A percentile compares a stretch with the other conserved stretches of the same genome.
Evolutionary conservation across 2,797 vertebrate species (phyloP).

Genomic region (Hirundo rustica): DNA sequence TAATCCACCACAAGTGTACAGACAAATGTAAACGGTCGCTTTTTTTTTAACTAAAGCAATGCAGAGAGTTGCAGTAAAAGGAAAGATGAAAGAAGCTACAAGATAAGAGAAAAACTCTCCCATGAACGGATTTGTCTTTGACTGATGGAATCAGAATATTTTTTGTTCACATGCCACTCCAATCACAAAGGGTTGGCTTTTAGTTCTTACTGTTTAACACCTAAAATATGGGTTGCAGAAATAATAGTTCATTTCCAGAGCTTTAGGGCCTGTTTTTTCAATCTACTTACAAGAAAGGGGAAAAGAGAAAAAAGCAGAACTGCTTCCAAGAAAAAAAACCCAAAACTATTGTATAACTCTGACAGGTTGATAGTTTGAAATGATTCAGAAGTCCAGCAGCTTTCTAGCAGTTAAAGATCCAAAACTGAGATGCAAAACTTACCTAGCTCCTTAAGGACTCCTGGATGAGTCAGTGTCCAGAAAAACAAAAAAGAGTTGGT

Average conservation of each 20-base stretch:
- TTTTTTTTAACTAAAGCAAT: not conserved
- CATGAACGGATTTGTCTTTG: conserved; percentile 4
- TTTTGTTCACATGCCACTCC: not conserved
- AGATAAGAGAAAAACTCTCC: not conserved
- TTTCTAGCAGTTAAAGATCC: not conserved
- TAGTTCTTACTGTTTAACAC: not conserved
- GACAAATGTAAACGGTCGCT: not conserved
- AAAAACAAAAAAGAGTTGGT: conserved; percentile 3
- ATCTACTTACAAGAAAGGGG: not conserved
- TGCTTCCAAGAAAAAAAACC: not conserved
- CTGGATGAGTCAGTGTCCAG: not conserved
- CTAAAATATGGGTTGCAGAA: not conserved
- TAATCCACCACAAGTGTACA: not conserved
- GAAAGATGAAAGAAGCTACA: conserved; percentile 22
- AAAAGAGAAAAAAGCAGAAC: not conserved
- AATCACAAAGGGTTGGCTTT: not conserved
- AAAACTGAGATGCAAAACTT: not conserved
- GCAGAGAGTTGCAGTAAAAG: not conserved
- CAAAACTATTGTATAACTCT: not conserved
- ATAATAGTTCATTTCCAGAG: not conserved
- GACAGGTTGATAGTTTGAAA: conserved; percentile 4
- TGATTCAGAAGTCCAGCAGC: not conserved
- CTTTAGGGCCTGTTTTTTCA: not conserved
- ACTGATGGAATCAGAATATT: not conserved
- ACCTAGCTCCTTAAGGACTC: not conserved